phyloP scores from a whole-genome alignment of 2,888 invertebrate genomes.

The Mesorhabditis belari region DNA sequence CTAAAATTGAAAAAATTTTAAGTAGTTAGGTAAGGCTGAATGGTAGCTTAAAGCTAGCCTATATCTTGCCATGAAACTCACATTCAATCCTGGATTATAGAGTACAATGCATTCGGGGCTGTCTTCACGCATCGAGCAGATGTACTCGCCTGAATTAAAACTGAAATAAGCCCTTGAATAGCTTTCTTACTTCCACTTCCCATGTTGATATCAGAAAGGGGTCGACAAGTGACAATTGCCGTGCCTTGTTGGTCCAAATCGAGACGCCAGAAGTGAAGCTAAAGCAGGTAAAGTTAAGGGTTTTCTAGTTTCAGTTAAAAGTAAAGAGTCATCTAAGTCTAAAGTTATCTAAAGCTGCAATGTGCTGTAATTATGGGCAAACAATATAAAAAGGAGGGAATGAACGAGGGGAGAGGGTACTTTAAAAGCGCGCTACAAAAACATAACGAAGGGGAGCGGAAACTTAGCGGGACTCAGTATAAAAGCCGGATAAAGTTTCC shows the following conservation, averaged over 20 bases:
- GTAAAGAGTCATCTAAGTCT: no score
- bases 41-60: neutral
- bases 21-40: neutral
- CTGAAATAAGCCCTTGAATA: neutral
- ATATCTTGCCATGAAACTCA: neutral
- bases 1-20: neutral
- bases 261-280: conserved; percentile 44
- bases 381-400: no score
- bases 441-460: no score
- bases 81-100: conserved; percentile 43
- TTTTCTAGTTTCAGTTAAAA: no score
- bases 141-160: conserved; percentile 35
- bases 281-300: conserved; percentile 1
- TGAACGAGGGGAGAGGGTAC: no score
- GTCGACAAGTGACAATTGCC: conserved; percentile 32
- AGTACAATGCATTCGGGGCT: conserved; percentile 49
- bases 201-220: conserved; percentile 13
- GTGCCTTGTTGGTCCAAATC: conserved; percentile 43
- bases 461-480: no score
- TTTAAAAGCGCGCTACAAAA: no score
- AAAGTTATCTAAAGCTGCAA: no score
- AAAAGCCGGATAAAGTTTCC: no score
- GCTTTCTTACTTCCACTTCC: neutral
- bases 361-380: no score
- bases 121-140: conserved; percentile 48